These are phyloP conservation scores for Hippocampus barbouri DNA, from an alignment of 2,113 vertebrate species.

Conservation along the genomic window DNA sequence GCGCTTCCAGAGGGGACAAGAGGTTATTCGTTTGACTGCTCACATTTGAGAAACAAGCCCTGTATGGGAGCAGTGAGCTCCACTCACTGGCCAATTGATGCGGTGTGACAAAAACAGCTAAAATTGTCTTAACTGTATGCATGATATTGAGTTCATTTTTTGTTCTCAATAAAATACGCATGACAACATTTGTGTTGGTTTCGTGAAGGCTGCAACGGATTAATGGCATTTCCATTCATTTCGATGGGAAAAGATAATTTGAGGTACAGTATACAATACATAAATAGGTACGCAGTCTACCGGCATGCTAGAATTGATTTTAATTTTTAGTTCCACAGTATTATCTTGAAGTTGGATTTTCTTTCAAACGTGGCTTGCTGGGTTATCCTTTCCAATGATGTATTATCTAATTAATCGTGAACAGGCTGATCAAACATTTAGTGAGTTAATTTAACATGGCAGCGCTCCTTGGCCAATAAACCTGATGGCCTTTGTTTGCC, in stretches of 20 bases:
- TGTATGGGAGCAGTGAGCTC: too few relatives aligned
- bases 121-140: too few relatives aligned
- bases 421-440: neutral
- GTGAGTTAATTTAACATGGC: neutral
- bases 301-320: neutral
- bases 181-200: too few relatives aligned
- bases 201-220: too few relatives aligned
- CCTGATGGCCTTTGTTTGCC: slow-evolving; percentile 44
- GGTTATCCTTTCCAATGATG: neutral
- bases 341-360: neutral
- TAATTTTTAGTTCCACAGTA: neutral
- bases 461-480: slow-evolving; percentile 11
- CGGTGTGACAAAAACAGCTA: too few relatives aligned
- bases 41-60: neutral
- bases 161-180: too few relatives aligned
- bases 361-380: neutral
- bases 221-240: too few relatives aligned
- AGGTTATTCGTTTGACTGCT: neutral
- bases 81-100: too few relatives aligned
- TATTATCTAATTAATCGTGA: neutral
- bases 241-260: too few relatives aligned
- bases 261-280: too few relatives aligned
- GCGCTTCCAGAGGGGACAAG: neutral
- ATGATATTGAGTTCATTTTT: too few relatives aligned
- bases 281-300: too few relatives aligned